phyloP scores from a whole-genome alignment of 2,888 invertebrate species.

The Clistopyga incitator region DNA sequence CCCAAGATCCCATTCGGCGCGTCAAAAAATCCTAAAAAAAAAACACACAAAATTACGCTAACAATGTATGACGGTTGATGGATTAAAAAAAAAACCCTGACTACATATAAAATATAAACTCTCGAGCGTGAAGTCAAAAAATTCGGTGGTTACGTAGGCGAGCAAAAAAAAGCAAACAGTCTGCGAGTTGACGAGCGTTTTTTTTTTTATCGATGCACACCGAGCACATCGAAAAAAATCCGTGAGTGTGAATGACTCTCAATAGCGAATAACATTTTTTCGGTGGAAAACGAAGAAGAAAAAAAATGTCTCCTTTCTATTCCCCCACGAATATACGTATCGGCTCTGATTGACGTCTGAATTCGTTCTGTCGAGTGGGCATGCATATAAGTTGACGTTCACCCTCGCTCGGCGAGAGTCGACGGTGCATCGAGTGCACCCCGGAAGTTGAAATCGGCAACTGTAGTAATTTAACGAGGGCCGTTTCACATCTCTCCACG shows the following conservation, averaged over 20 bases:
- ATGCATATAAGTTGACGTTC: constrained; percentile 75
- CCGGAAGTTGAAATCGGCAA: constrained; percentile 73
- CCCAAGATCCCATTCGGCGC: background rate
- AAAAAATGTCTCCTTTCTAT: constrained; percentile 20
- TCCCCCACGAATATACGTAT: constrained; percentile 70
- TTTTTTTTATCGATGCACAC: constrained; percentile 35
- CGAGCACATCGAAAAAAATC: background rate
- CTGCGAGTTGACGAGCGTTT: constrained; percentile 64
- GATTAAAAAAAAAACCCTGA: constrained; percentile 68
- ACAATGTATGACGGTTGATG: constrained; percentile 79
- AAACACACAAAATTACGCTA: constrained; percentile 73
- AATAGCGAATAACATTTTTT: constrained; percentile 53
- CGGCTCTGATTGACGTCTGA: constrained; percentile 77
- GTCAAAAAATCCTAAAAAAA: background rate
- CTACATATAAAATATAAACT: constrained; percentile 66
- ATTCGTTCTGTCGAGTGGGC: constrained; percentile 74
- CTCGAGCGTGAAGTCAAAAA: constrained; percentile 77
- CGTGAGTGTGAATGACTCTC: constrained; percentile 55
- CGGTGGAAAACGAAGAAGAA: constrained; percentile 49
- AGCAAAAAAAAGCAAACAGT: constrained; percentile 78
- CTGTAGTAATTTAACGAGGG: constrained; percentile 80
- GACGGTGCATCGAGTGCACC: constrained; percentile 24
- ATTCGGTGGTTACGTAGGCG: constrained; percentile 61
- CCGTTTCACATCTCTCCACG: constrained; percentile 21
- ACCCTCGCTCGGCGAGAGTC: constrained; percentile 60